phyloP scores from a whole-genome alignment of 2,888 invertebrate species.

The Junonia oenone region DNA sequence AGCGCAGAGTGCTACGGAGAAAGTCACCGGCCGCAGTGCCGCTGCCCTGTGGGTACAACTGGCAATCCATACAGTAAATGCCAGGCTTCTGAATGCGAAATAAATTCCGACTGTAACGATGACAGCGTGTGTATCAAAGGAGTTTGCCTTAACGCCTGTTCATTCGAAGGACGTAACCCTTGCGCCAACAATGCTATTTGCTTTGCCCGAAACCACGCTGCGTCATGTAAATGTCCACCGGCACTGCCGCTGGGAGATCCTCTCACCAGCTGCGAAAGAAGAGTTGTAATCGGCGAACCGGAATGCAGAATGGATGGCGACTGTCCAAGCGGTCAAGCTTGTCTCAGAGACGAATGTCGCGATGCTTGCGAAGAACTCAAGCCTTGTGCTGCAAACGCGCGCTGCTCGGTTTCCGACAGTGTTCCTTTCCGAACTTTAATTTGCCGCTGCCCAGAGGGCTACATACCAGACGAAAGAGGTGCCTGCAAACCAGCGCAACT shows the following conservation, averaged over 20 bases:
- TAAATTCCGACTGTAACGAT: constrained; percentile 88
- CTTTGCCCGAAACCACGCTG: constrained; percentile 87
- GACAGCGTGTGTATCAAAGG: constrained; percentile 86
- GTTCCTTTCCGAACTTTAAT: constrained; percentile 92
- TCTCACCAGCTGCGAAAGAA: constrained; percentile 84
- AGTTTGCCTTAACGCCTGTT: constrained; percentile 89
- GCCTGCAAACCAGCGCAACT: constrained; percentile 86
- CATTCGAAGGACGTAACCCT: constrained; percentile 81
- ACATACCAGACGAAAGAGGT: constrained; percentile 88
- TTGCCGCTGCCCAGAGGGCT: constrained; percentile 92
- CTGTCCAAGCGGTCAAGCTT: constrained; percentile 89
- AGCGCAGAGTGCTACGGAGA: constrained; percentile 91
- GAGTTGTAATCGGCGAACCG: constrained; percentile 73
- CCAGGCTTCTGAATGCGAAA: constrained; percentile 87
- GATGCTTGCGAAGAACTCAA: constrained; percentile 87
- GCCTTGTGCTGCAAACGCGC: constrained; percentile 87
- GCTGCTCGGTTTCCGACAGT: constrained; percentile 91
- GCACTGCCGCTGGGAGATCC: constrained; percentile 90
- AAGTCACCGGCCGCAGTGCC: constrained; percentile 88
- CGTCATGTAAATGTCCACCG: constrained; percentile 90
- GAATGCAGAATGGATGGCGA: constrained; percentile 89
- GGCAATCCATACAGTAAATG: constrained; percentile 91
- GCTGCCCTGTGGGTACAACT: constrained; percentile 86
- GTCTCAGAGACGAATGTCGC: constrained; percentile 87
- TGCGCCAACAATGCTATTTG: constrained; percentile 92